phyloP scores from a whole-genome alignment of 2,797 vertebrate genomes.

The Sebastes dallii region DNA sequence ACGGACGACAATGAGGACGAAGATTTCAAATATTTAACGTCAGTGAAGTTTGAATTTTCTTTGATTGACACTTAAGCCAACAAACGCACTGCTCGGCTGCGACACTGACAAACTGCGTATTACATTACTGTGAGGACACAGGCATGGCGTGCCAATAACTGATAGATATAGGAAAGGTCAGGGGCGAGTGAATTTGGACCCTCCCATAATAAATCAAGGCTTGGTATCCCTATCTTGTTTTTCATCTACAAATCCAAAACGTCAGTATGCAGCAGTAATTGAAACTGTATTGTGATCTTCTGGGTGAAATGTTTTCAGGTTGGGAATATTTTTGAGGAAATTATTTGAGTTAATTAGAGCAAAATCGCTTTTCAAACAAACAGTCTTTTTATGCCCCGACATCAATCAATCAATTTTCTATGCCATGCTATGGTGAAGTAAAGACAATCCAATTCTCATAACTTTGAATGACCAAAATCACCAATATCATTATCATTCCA shows the following conservation, averaged over 20 bases:
- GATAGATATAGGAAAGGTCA: not conserved
- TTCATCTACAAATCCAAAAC: conserved; percentile 18
- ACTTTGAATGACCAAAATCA: conserved; percentile 72
- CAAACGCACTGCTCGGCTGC: conserved; percentile 38
- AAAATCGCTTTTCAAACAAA: conserved; percentile 39
- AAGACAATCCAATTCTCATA: conserved; percentile 78
- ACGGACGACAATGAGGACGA: conserved; percentile 38
- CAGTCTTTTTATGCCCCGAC: conserved; percentile 56
- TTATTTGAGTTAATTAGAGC: conserved; percentile 28
- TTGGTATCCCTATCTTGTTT: conserved; percentile 19
- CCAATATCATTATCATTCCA: conserved; percentile 19
- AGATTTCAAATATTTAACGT: conserved; percentile 52
- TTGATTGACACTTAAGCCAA: conserved; percentile 40
- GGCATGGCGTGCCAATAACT: conserved; percentile 5
- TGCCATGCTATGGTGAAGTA: conserved; percentile 66
- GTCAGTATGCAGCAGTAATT: conserved; percentile 19
- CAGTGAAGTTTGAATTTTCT: conserved; percentile 64
- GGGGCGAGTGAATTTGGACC: conserved; percentile 12
- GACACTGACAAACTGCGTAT: conserved; percentile 17
- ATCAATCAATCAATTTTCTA: conserved; percentile 73
- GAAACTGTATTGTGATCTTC: conserved; percentile 40
- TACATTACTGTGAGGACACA: conserved; percentile 24
- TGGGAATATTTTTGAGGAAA: conserved; percentile 30
- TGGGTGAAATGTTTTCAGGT: conserved; percentile 41
- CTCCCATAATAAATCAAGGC: conserved; percentile 13